These are phyloP conservation scores for Barnardius zonarius DNA, from an alignment of 2,113 vertebrate species.

Conservation along the genomic window DNA sequence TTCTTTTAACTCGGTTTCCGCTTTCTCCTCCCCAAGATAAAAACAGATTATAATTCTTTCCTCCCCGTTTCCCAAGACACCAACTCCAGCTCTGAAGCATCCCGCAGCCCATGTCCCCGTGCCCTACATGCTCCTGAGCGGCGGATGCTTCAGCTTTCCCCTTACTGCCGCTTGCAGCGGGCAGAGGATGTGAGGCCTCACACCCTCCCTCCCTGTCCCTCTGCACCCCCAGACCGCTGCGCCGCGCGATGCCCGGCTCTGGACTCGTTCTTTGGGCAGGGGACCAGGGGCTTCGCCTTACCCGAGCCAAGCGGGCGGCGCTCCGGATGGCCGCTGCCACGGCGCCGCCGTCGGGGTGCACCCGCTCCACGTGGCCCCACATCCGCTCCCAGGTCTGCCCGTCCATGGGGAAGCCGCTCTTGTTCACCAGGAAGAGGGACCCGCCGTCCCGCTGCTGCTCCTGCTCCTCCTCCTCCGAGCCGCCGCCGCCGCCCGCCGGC, in stretches of 20 bases:
- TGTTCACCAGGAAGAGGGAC: conserved; percentile 90
- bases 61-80: neutral
- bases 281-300: conserved; percentile 58
- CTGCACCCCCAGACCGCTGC: neutral
- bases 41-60: neutral
- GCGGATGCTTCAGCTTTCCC: neutral
- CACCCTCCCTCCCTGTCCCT: neutral
- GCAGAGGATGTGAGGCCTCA: neutral
- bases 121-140: fast-evolving
- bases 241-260: fast-evolving
- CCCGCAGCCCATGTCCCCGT: neutral
- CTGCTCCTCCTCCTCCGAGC: conserved; percentile 85
- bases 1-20: neutral
- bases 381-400: conserved; percentile 91
- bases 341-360: conserved; percentile 90
- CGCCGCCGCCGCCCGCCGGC: conserved; percentile 70
- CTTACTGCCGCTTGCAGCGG: fast-evolving
- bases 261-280: neutral
- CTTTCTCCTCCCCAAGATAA: neutral
- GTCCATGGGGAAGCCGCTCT: conserved; percentile 92
- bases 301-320: conserved; percentile 84
- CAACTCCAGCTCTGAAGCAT: neutral
- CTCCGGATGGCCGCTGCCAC: conserved; percentile 89
- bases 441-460: conserved; percentile 90
- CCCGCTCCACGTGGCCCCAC: conserved; percentile 90